Percentiles rank a stretch among this genome's conserved stretches.
phyloP scores from a whole-genome alignment of 2,888 invertebrate species.

The Orchesellides sinensis region DNA sequence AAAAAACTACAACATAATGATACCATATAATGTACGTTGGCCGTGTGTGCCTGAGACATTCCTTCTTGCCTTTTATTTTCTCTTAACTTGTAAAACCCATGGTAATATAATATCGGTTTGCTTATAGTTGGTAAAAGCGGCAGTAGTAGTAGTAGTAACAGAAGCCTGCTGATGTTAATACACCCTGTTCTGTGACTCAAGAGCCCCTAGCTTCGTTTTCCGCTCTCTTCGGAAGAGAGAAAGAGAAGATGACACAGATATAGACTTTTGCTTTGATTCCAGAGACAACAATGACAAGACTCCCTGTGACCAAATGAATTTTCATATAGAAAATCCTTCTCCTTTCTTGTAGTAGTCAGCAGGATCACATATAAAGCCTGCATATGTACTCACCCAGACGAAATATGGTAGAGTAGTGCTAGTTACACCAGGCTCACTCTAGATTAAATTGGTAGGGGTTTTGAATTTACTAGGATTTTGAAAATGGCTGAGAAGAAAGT shows the following conservation, averaged over 20 bases:
- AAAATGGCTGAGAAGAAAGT: neutral
- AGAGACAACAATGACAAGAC: constrained; percentile 26
- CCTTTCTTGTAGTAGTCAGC: neutral
- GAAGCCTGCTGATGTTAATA: neutral
- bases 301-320: constrained; percentile 27
- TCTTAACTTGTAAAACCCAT: neutral
- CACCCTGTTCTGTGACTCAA: constrained; percentile 1
- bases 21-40: neutral
- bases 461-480: constrained; percentile 12
- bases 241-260: neutral
- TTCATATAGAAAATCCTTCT: constrained; percentile 4
- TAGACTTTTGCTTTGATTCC: constrained; percentile 17
- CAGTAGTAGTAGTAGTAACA: neutral
- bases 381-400: neutral
- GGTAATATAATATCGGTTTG: neutral
- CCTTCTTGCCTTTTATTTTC: neutral
- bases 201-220: neutral
- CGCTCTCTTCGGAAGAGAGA: neutral
- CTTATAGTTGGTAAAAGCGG: too few relatives aligned
- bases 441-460: constrained; percentile 14
- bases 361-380: neutral
- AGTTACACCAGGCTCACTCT: too few relatives aligned
- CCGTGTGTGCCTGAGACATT: neutral
- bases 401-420: too few relatives aligned
- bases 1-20: neutral